These are phyloP conservation scores for Diachrysia chrysitis DNA, from an alignment of 2,888 invertebrate genomes.

Conservation along the genomic window DNA sequence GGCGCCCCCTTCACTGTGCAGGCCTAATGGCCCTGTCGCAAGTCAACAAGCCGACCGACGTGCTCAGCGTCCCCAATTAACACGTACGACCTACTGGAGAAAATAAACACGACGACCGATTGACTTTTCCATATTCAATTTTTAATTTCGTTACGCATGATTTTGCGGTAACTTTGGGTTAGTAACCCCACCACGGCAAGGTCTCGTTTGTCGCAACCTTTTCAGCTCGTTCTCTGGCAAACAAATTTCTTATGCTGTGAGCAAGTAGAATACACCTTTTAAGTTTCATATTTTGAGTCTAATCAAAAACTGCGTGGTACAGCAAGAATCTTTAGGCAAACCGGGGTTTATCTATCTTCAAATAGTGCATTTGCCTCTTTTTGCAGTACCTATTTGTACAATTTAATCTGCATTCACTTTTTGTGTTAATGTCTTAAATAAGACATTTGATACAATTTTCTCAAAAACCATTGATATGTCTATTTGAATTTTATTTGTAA, in stretches of 20 bases:
- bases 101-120: constrained; percentile 76
- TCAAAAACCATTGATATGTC: too few species aligned
- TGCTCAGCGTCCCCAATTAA: constrained; percentile 80
- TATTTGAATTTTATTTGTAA: too few species aligned
- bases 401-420: too few species aligned
- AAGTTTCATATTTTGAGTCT: constrained; percentile 2
- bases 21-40: constrained; percentile 79
- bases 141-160: constrained; percentile 36
- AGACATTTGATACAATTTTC: too few species aligned
- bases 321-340: too few species aligned
- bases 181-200: not conserved
- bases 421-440: too few species aligned
- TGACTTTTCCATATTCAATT: constrained; percentile 59
- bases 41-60: constrained; percentile 80
- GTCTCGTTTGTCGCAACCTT: not conserved
- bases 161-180: not conserved
- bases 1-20: constrained; percentile 61
- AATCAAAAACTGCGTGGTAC: not conserved
- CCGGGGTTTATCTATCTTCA: too few species aligned
- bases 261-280: constrained; percentile 1
- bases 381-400: too few species aligned
- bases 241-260: not conserved
- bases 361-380: too few species aligned
- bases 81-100: constrained; percentile 70
- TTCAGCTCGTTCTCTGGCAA: not conserved